A percentile compares a stretch with the other conserved stretches of the same genome.
These are phyloP conservation scores for Glareola pratincola DNA, from an alignment of 2,113 vertebrate species.

Conservation along the genomic window DNA sequence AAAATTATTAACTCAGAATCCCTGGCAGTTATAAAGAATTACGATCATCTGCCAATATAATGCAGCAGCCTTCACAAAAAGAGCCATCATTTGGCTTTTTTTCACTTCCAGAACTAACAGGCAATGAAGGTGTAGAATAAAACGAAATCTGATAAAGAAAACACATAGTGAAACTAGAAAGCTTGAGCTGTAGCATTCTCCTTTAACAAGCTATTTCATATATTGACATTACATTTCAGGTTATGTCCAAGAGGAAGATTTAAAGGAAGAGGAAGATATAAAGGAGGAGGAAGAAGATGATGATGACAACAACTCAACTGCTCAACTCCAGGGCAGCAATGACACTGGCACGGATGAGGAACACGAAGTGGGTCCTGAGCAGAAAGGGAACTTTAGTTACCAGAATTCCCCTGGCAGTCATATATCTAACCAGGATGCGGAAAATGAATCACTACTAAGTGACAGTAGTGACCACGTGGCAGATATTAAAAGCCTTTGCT, in stretches of 20 bases:
- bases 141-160: background rate
- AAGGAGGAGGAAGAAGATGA: conserved; percentile 89
- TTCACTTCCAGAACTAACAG: background rate
- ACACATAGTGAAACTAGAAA: background rate
- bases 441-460: conserved; percentile 91
- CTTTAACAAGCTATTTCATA: conserved; percentile 3
- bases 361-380: conserved; percentile 87
- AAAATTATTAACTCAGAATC: conserved; percentile 59
- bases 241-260: conserved; percentile 92
- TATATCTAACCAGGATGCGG: conserved; percentile 90
- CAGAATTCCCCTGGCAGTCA: conserved; percentile 95
- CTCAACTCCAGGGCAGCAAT: conserved; percentile 85
- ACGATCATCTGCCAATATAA: conserved; percentile 48
- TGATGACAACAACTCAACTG: conserved; percentile 82
- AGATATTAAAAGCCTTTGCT: conserved; percentile 87
- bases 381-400: conserved; percentile 91
- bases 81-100: conserved; percentile 3
- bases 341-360: conserved; percentile 87
- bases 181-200: background rate
- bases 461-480: conserved; percentile 91
- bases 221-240: conserved; percentile 77
- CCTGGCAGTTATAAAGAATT: conserved; percentile 59
- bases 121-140: background rate
- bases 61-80: background rate
- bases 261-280: conserved; percentile 80